Evolutionary conservation across 2,113 vertebrate genomes (phyloP), one percentile per base, ranked within the genome.

Genomic region (Suncus etruscus): DNA sequence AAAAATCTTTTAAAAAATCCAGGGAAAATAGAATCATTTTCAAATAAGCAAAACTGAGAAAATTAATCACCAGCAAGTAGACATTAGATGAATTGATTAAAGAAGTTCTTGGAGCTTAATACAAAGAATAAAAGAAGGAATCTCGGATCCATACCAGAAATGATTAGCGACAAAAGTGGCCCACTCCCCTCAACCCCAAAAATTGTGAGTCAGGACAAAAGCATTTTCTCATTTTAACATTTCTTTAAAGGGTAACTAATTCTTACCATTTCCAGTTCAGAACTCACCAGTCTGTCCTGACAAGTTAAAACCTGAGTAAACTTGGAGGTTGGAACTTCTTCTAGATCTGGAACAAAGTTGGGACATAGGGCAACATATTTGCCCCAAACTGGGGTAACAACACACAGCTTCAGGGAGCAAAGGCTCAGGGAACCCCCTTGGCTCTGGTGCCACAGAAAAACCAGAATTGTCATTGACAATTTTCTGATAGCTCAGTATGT

Each of bases 11-110:
- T 29, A 18, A 39, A 77, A 79, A 87, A 45, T 31, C 24, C 51
- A 51, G 74, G 50, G 74, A 32, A 72, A 31, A 69, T 61, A 69
- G n/a, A 45, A 45, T 75, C 51, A 31, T 48, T 87, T 70, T 61
- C 66, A 80, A 89, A 76, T 9, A 31, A 63, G 50, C 48, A 45
- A 86, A 74, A 81, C 22, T 50, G 11, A 88, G 61, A 79, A 45
- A 83, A 86, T 63, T 66, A 8, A 74, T 22, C 15, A 15, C 2
- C 11, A 72, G 74, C 24, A 48, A 48, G 63, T 61, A 32, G 45
- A 74, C 32, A 51, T 58, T 48, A 15, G 11, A 48, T 79, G 22
- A 79, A 89, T 61, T 48, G 27, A 75, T n/a, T 29, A 63, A 85
- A 54, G 45, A 74, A 54, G 8, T 47, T 70, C 31, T 87, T 29